Evolutionary conservation across 2,888 invertebrate species (phyloP).

Genomic region (Scaptomyza flava): DNA sequence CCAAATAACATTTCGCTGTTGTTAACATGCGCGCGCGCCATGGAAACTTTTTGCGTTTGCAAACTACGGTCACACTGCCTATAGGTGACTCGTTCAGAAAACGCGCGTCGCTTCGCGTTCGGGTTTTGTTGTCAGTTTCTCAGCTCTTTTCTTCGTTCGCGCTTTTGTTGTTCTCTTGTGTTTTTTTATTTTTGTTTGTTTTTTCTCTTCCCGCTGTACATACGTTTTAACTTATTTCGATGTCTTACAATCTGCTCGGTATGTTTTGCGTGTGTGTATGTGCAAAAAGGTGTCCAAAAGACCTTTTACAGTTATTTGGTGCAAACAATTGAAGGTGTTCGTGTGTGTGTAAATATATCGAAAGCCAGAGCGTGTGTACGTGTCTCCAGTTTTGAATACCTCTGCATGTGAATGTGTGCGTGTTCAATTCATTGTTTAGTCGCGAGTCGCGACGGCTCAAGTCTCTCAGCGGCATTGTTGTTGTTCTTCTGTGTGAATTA

Average conservation of each 20-base stretch:
- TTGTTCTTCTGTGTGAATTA: slow-evolving; percentile 41
- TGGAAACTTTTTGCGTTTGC: slow-evolving; percentile 41
- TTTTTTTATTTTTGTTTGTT: slow-evolving; percentile 28
- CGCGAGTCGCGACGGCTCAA: slow-evolving; percentile 42
- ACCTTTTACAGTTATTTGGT: slow-evolving; percentile 70
- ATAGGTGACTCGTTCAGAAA: slow-evolving; percentile 54
- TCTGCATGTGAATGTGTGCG: slow-evolving; percentile 22
- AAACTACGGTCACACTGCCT: slow-evolving; percentile 50
- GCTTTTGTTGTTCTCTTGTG: slow-evolving; percentile 38
- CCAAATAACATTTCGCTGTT: slow-evolving; percentile 37
- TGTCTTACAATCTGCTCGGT: slow-evolving; percentile 34
- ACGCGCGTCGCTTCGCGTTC: slow-evolving; percentile 74
- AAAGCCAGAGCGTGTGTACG: slow-evolving; percentile 56
- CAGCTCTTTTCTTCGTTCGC: slow-evolving; percentile 27
- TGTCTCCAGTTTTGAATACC: slow-evolving; percentile 42
- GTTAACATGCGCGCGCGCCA: slow-evolving; percentile 52
- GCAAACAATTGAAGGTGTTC: slow-evolving; percentile 59
- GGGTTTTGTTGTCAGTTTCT: slow-evolving; percentile 67
- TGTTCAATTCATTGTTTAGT: slow-evolving; percentile 62
- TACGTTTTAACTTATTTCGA: slow-evolving; percentile 24
- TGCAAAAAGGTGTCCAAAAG: slow-evolving; percentile 35
- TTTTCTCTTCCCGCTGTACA: slow-evolving; percentile 2
- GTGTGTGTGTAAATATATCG: slow-evolving; percentile 24
- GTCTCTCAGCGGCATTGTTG: slow-evolving; percentile 35
- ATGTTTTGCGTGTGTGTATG: slow-evolving; percentile 26